phyloP scores from a whole-genome alignment of 1,140 invertebrate genomes.

The Temnothorax curvispinosus region DNA sequence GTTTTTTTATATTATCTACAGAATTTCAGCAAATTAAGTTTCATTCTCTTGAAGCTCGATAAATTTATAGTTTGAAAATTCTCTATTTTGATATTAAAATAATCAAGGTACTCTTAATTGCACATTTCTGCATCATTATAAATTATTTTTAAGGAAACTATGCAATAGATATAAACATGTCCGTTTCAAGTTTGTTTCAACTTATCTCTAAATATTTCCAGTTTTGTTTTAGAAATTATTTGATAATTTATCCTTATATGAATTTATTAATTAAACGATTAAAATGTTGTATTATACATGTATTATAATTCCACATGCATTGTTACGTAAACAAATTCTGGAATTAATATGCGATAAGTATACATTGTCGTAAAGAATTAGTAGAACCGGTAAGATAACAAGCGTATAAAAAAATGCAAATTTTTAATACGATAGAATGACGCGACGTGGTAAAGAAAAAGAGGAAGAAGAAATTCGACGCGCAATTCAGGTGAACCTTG shows the following conservation, averaged over 20 bases:
- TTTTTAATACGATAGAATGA: constrained; percentile 21
- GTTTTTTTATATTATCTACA: background rate
- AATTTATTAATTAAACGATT: background rate
- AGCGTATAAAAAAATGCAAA: constrained; percentile 49
- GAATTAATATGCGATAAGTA: background rate
- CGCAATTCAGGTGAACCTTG: constrained; percentile 53
- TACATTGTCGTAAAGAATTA: constrained; percentile 6
- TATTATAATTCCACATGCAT: background rate
- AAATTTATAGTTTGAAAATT: background rate
- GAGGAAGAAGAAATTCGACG: background rate
- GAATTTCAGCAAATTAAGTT: background rate
- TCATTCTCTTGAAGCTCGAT: background rate
- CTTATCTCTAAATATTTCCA: background rate
- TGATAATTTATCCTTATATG: background rate
- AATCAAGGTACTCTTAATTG: background rate
- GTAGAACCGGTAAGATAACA: constrained; percentile 4
- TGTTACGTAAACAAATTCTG: constrained; percentile 26
- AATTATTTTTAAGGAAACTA: background rate
- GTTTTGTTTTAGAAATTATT: background rate
- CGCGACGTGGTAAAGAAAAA: background rate
- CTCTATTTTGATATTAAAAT: background rate
- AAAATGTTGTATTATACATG: background rate
- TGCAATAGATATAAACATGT: background rate
- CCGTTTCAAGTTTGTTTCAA: background rate
- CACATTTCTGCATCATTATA: background rate